These are phyloP conservation scores for Crocuta crocuta DNA, from an alignment of 2,113 vertebrate genomes.

Conservation along the genomic window DNA sequence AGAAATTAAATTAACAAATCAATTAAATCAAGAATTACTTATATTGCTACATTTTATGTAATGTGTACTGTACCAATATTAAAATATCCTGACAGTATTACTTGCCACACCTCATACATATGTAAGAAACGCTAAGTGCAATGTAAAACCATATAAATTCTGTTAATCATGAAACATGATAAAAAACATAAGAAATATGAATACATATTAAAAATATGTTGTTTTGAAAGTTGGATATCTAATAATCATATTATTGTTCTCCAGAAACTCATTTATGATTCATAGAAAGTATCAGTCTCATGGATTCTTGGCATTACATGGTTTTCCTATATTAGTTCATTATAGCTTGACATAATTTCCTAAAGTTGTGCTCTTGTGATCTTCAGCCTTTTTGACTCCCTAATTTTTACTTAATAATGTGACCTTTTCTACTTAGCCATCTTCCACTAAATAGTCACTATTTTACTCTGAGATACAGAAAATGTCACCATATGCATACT, in stretches of 20 bases:
- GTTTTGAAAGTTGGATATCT: background rate
- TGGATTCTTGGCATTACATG: background rate
- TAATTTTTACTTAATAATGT: background rate
- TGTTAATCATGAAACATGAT: background rate
- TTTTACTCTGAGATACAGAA: background rate
- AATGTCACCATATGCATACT: background rate
- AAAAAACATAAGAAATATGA: background rate
- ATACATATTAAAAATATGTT: background rate
- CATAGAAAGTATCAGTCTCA: background rate
- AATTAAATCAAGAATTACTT: background rate
- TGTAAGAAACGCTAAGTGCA: background rate
- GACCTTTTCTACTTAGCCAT: background rate
- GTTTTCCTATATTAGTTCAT: background rate
- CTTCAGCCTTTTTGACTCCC: background rate
- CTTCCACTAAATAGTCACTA: background rate
- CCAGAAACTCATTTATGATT: background rate
- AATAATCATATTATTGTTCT: background rate
- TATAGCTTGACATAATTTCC: background rate
- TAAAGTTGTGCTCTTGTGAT: background rate
- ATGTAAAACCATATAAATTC: background rate
- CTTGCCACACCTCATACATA: background rate
- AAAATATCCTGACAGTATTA: background rate
- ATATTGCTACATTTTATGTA: background rate
- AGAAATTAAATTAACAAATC: background rate
- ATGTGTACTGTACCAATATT: background rate